Evolutionary conservation across 2,113 vertebrate species (phyloP).

Genomic region (Tylochromis polylepis): DNA sequence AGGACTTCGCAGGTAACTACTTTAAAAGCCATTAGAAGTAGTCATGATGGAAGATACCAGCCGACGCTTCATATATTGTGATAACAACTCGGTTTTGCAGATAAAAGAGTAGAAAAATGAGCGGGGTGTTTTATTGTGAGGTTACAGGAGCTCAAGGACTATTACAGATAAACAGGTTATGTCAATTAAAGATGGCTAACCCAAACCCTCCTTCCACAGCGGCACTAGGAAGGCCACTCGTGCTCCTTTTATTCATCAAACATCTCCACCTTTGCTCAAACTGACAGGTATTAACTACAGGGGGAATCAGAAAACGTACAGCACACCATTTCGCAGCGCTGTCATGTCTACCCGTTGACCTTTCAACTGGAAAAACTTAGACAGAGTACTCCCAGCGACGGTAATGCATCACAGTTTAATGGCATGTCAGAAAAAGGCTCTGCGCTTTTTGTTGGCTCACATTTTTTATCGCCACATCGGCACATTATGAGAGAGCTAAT

Average conservation of each 20-base stretch:
- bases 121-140: conserved; percentile 78
- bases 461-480: conserved; percentile 72
- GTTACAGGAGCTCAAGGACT: conserved; percentile 82
- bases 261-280: neutral
- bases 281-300: conserved; percentile 15
- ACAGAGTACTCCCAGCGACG: conserved; percentile 19
- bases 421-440: conserved; percentile 52
- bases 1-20: conserved; percentile 93
- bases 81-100: conserved; percentile 71
- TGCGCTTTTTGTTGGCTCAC: conserved; percentile 42
- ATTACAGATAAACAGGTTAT: conserved; percentile 79
- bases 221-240: neutral
- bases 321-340: conserved; percentile 21
- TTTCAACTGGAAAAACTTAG: conserved; percentile 63
- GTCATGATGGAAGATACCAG: conserved; percentile 57
- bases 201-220: neutral
- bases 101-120: conserved; percentile 45
- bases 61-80: conserved; percentile 77
- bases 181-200: conserved; percentile 45
- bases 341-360: conserved; percentile 64
- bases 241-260: neutral
- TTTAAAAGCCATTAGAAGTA: conserved; percentile 95
- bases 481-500: conserved; percentile 74
- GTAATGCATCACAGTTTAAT: conserved; percentile 73
- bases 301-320: conserved; percentile 2